Percentiles rank a stretch among this genome's conserved stretches.
These are phyloP conservation scores for Orchestia grillus DNA, from an alignment of 1,140 invertebrate species.

Conservation along the genomic window DNA sequence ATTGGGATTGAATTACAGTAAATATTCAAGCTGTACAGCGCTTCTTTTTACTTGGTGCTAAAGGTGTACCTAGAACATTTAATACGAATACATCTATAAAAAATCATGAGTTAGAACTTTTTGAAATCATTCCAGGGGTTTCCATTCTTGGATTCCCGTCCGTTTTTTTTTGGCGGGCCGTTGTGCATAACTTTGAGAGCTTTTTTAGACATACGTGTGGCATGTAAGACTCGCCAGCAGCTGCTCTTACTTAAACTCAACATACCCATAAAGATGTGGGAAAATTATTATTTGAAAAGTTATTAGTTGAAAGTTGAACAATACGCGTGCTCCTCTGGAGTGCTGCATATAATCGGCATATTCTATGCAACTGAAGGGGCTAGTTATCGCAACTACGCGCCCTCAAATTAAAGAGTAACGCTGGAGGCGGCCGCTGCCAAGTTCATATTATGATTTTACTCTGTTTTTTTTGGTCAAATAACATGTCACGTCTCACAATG, in stretches of 20 bases:
- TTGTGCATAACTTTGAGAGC: background rate
- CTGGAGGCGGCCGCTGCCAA: too few species aligned
- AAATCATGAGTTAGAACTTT: background rate
- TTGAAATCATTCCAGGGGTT: background rate
- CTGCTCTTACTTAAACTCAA: background rate
- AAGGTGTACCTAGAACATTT: background rate
- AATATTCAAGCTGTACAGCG: too few species aligned
- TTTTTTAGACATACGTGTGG: background rate
- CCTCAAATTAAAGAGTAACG: too few species aligned
- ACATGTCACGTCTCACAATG: too few species aligned
- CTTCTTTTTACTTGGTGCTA: background rate
- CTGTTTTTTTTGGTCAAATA: too few species aligned
- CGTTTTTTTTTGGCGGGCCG: background rate
- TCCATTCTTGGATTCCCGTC: too few species aligned
- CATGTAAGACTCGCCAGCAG: background rate
- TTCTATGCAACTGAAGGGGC: too few species aligned
- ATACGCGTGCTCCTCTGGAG: too few species aligned
- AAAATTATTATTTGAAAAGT: background rate
- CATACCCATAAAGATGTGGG: background rate
- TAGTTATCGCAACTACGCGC: too few species aligned
- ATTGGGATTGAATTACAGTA: too few species aligned
- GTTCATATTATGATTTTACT: too few species aligned
- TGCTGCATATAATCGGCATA: too few species aligned
- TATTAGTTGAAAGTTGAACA: background rate
- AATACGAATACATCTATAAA: background rate